Base-by-base conservation (phyloP, 2,888 invertebrate genomes). In the Penaeus monodon region DNA sequence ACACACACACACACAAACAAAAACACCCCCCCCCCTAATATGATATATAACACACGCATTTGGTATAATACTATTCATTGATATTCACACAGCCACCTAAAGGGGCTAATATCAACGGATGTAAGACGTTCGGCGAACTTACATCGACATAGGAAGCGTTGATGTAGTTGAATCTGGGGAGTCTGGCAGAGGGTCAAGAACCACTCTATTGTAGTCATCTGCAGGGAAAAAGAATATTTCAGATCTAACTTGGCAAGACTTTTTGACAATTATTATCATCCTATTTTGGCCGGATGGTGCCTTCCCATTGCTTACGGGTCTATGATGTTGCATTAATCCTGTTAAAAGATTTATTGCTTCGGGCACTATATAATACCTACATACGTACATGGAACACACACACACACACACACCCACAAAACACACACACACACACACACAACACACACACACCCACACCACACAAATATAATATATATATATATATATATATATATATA, bases 101-200 rank as follows among this genome's bases (percentile, higher is more conserved):
- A 20, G 0, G 17, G 57, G 3, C 57, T 57, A 0, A 57, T 57
- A 17, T 17, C 3, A 57, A 57, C 14, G 57, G 57, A 57, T n/a
- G n/a, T n/a, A 17, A 20, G 17, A 17, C 17, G 17, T 57, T 70
- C 12, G 24, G n/a, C 27, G 90, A 93, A 95, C 96, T 96, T 93
- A 97, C 97, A 95, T 98, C 98, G 93, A 98, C 96, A 93, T 97
- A 97, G 89, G 97, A 97, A 91, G 98, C 97, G 93, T 98, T 98
- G 92, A 98, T 94, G 92, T 98, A 98, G 93, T 98, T 57, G 97
- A 96, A 93, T 97, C 97, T 85, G 95, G 94, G 91, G 95, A 94
- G 81, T 96, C 95, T 3, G 91, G 91, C 38, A 91, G 82, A 88
- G 96, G 94, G 80, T 97, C 96, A 93, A 98, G 94, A 91, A 98